Evolutionary conservation across 2,113 vertebrate species (phyloP).

Genomic region (Pica pica): DNA sequence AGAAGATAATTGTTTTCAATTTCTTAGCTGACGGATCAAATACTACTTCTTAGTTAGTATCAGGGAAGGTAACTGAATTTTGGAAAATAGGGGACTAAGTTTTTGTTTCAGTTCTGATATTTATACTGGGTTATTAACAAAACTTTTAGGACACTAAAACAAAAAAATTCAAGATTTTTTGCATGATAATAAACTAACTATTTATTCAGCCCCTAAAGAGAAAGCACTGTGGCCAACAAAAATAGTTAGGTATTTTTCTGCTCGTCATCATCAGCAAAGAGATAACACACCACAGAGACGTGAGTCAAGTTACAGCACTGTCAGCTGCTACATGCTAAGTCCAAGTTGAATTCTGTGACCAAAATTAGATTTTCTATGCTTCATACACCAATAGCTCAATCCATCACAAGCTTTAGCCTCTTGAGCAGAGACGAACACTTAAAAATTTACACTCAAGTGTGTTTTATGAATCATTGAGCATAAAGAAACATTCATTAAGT

Average conservation of each 20-base stretch:
- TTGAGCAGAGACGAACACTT: neutral
- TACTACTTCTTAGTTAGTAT: neutral
- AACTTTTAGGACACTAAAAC: neutral
- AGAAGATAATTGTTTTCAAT: neutral
- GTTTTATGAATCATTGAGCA: neutral
- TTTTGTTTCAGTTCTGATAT: neutral
- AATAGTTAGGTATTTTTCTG: neutral
- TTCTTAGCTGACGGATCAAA: neutral
- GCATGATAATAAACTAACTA: neutral
- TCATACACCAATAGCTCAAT: neutral
- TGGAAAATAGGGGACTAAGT: too few species aligned
- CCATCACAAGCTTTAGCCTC: neutral
- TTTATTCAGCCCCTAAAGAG: neutral
- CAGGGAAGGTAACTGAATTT: too few species aligned
- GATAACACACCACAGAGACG: neutral
- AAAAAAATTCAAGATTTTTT: neutral
- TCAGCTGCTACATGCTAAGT: neutral
- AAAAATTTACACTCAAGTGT: neutral
- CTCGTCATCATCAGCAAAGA: neutral
- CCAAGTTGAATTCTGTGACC: neutral
- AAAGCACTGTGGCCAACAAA: neutral
- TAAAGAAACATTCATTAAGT: neutral
- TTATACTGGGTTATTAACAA: neutral
- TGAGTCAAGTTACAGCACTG: neutral
- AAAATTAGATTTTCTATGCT: neutral